Percentiles rank a stretch among this genome's conserved stretches.
These are phyloP conservation scores for Plumapathes pennacea DNA, from an alignment of 92 coral and sea anemone genomes.

Conservation along the genomic window DNA sequence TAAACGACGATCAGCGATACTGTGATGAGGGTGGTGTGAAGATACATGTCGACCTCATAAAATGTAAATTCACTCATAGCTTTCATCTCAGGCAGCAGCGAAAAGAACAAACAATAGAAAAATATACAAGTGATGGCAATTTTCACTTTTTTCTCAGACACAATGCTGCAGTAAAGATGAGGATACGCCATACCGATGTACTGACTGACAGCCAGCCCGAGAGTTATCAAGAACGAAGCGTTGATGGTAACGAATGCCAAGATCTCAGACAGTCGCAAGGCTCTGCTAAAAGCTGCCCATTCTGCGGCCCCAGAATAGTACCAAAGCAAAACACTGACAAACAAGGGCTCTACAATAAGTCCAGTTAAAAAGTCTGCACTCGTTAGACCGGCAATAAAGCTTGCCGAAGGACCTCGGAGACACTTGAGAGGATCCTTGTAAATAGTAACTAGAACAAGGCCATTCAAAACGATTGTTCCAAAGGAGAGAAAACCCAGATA, in stretches of 20 bases:
- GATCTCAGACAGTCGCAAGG: slow-evolving; percentile 41
- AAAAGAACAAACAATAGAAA: slow-evolving; percentile 56
- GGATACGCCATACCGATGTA: slow-evolving; percentile 51
- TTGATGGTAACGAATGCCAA: slow-evolving; percentile 57
- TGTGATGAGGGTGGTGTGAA: slow-evolving; percentile 58
- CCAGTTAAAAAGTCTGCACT: slow-evolving; percentile 77
- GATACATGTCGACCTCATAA: slow-evolving; percentile 38
- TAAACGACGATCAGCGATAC: slow-evolving; percentile 44
- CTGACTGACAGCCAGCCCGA: slow-evolving; percentile 59
- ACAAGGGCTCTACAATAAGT: slow-evolving; percentile 68
- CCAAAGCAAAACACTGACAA: slow-evolving; percentile 18
- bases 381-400: slow-evolving; percentile 67
- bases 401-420: slow-evolving; percentile 72
- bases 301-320: background rate
- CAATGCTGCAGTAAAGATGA: slow-evolving; percentile 25
- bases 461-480: slow-evolving; percentile 57
- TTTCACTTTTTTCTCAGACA: slow-evolving; percentile 23
- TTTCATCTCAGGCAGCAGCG: slow-evolving; percentile 66
- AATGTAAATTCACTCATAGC: slow-evolving; percentile 9
- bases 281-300: background rate
- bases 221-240: slow-evolving; percentile 62
- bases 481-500: slow-evolving; percentile 42
- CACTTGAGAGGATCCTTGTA: slow-evolving; percentile 80
- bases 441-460: slow-evolving; percentile 58
- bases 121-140: slow-evolving; percentile 36